Percentiles rank a stretch among this genome's conserved stretches.
Evolutionary conservation across 2,113 vertebrate species (phyloP).

Genomic region (Cromileptes altivelis): DNA sequence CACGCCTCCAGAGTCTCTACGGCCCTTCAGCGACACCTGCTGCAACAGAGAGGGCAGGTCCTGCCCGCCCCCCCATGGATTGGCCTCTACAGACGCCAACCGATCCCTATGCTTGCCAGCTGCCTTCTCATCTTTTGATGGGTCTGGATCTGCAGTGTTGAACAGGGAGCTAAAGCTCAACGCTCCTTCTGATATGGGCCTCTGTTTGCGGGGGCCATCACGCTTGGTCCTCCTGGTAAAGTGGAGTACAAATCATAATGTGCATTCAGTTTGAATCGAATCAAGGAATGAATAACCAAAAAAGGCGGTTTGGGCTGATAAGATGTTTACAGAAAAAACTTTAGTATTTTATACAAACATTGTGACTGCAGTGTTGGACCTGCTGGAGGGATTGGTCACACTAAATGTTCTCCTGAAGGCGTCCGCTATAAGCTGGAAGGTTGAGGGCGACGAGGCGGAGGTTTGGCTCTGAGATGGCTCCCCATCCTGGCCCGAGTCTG

Average conservation of each 20-base stretch:
- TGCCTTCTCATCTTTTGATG: slow-evolving; percentile 1
- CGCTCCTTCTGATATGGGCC: slow-evolving; percentile 79
- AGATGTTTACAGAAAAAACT: not conserved
- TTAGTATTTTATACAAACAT: slow-evolving; percentile 57
- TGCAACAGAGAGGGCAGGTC: slow-evolving; percentile 80
- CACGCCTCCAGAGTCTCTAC: slow-evolving; percentile 48
- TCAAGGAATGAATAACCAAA: not conserved
- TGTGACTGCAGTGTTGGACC: slow-evolving; percentile 56
- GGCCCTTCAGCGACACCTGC: slow-evolving; percentile 72
- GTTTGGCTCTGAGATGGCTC: slow-evolving; percentile 47
- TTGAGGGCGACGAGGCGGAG: slow-evolving; percentile 55
- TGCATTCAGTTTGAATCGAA: not conserved
- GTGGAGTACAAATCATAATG: not conserved
- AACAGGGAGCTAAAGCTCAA: slow-evolving; percentile 65
- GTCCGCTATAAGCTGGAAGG: slow-evolving; percentile 77
- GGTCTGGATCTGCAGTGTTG: not conserved
- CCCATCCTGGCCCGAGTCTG: slow-evolving; percentile 47
- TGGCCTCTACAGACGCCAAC: slow-evolving; percentile 10
- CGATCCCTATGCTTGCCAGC: not conserved
- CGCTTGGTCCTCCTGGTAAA: slow-evolving; percentile 62
- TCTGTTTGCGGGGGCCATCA: slow-evolving; percentile 36
- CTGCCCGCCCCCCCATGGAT: slow-evolving; percentile 54
- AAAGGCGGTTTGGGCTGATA: not conserved
- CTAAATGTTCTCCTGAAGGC: slow-evolving; percentile 79
- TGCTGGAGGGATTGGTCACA: slow-evolving; percentile 41